Evolutionary conservation across 2,797 vertebrate species (phyloP), one percentile per base, ranked within the genome.

Genomic region (Aquila chrysaetos): DNA sequence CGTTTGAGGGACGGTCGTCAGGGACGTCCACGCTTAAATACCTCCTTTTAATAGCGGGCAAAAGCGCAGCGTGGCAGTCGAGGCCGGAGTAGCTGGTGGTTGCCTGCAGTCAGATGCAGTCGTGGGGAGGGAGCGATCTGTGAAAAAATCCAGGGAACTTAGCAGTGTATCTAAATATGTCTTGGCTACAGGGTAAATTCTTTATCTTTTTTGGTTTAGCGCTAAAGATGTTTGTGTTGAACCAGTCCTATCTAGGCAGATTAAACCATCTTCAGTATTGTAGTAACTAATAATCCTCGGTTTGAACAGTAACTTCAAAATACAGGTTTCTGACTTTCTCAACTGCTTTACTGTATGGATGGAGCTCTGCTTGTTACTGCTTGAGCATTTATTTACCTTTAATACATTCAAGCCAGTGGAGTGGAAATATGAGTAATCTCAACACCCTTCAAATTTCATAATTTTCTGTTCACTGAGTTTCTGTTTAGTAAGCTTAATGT

Each of bases 401-500:
- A 46, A 44, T 25, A 65, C 25, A 35, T 41, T 89, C 37, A 30
- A 49, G 49, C 31, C 39, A 54, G 11, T 39, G 79, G 43, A 64
- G 43, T 4, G 1, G 61, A 92, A 92, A 25, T 57, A 46, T 3
- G 19, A 79, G 30, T 59, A 44, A 79, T 79, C n/a, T 49, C 31
- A 59, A 48, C 61, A 48, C 35, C 67, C 60, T 93, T 97, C 6
- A 0, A 20, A 85, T 90, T 25, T 46, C 57, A 70, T 94, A 23
- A 67, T 67, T 91, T 91, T 69, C 95, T 87, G 22, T 60, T 89
- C 85, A 44, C 28, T 95, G 82, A 85, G n/a, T 91, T 94, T 88
- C 48, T 86, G 48, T 53, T 88, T 31, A 70, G 22, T 78, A 72
- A 91, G 65, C 46, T 69, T 30, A 69, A 13, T 54, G 67, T 46